Evolutionary conservation across 2,797 vertebrate genomes (phyloP), one percentile per base, ranked within the genome.

Genomic region (Tadarida brasiliensis): DNA sequence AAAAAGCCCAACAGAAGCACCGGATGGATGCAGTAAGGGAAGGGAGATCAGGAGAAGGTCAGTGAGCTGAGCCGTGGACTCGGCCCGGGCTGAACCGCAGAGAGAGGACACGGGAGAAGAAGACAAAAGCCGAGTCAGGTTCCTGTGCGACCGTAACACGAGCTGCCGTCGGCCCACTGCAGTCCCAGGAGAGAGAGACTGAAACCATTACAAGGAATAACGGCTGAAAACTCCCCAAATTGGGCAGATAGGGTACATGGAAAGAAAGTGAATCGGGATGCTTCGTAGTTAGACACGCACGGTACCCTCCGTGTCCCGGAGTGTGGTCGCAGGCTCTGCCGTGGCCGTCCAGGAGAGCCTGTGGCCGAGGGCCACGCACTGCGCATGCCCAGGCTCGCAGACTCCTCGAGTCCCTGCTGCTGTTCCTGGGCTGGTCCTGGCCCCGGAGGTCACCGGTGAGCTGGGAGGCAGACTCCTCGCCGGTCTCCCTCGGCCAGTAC

Each of bases 331-430:
- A 5, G 3, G 16, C 11, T 44, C 24, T 11, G 33, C 11, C 5
- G 4, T 39, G 44, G 5, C 1, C 2, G 0, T 39, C n/a, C 22
- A 24, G 51, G 44, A 12, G 5, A 15, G 11, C 44, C 5, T 1
- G 59, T 17, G 73, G 47, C n/a, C 39, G 28, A 68, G 51, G 11
- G 20, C 1, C 30, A 30, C 2, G 14, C 2, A 7, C 30, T 0
- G 4, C 3, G 2, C 2, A 1, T 2, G 5, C 2, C 3, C 56
- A 59, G 39, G 15, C 10, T 49, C 7, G 28, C 8, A 17, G 7
- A n/a, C 10, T 68, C 47, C 44, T n/a, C 15, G 35, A 65, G 17
- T 35, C 44, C 67, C 88, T 65, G 28, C 26, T 44, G 49, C 30
- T 17, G 47, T 74, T 86, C 19, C 8, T 47, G 9, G 44, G 15